Evolutionary conservation across 2,113 vertebrate genomes (phyloP), one percentile per base, ranked within the genome.

Genomic region (Oncorhynchus gorbuscha): DNA sequence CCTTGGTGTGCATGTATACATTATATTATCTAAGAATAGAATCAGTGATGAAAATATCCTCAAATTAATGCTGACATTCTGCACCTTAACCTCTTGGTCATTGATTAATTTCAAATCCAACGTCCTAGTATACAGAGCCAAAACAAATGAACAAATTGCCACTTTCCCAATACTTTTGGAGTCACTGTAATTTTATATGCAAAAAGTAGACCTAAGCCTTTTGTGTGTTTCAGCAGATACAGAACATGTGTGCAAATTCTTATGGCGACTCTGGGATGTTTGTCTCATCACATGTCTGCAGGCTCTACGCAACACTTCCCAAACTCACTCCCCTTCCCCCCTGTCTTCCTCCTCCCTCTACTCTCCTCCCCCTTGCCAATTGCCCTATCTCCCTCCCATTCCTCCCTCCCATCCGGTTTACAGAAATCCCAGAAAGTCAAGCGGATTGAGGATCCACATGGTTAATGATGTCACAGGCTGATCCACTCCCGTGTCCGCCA

Each of bases 381-480:
- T 74, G 61, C 74, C 82, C 81, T 45, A 12, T 75, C 28, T 62
- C 30, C 80, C 2, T 39, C 39, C 35, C 80, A 79, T 80, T 81
- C 77, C 65, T 83, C 79, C 66, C 81, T 30, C 64, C 49, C 5
- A 26, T 24, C 76, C 69, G 89, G 90, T 86, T 93, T 90, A 89
- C 81, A 68, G 89, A 91, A 91, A 93, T 91, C 89, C 87, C 83
- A 86, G 82, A 84, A 89, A 91, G 88, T 82, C 89, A 73, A 87
- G 85, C 69, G 77, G 82, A 85, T 85, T 88, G 89, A 88, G 86
- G 86, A 88, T 87, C 84, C 83, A 82, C 64, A 64, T 88, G 89
- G 91, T 93, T 92, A 93, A 93, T 91, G 89, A 91, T 92, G 92
- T 92, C 91, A 91, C 87, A 75, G 81, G 86, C 88, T 92, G 91